Conservation (phyloP, 2,797 vertebrate species). For the Mus caroli region DNA sequence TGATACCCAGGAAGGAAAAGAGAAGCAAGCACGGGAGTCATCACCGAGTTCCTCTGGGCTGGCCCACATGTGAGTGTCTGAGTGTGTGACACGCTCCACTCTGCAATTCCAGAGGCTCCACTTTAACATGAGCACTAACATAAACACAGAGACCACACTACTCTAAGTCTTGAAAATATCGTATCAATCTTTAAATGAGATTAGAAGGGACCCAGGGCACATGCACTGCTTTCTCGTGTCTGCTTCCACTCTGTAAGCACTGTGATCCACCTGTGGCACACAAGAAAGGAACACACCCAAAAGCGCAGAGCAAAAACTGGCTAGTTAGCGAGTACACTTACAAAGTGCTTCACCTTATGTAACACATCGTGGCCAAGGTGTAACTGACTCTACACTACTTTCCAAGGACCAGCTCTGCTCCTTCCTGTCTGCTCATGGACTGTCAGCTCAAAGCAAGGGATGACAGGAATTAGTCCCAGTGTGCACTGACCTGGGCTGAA, state of each 20-base stretch:
- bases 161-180: slow-evolving; percentile 54
- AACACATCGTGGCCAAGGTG: neutral
- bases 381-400: neutral
- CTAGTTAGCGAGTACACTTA: slow-evolving; percentile 43
- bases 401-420: neutral
- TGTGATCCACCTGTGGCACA: neutral
- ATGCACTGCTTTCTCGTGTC: slow-evolving; percentile 14
- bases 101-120: slow-evolving; percentile 53
- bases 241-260: neutral
- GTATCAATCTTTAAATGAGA: slow-evolving; percentile 61
- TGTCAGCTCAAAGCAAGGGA: neutral
- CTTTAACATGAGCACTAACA: slow-evolving; percentile 43
- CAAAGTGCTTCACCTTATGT: slow-evolving; percentile 33
- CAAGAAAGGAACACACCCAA: slow-evolving; percentile 46
- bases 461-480: neutral
- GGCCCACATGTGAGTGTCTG: slow-evolving; percentile 15
- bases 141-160: slow-evolving; percentile 63
- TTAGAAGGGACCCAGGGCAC: slow-evolving; percentile 57
- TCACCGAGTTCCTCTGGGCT: neutral
- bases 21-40: slow-evolving; percentile 35
- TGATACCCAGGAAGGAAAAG: slow-evolving; percentile 48
- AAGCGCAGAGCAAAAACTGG: slow-evolving; percentile 62
- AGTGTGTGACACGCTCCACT: neutral
- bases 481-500: neutral
- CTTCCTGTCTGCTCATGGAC: neutral